Conservation (phyloP, 1,140 invertebrate genomes). For the Ephestia elutella region DNA sequence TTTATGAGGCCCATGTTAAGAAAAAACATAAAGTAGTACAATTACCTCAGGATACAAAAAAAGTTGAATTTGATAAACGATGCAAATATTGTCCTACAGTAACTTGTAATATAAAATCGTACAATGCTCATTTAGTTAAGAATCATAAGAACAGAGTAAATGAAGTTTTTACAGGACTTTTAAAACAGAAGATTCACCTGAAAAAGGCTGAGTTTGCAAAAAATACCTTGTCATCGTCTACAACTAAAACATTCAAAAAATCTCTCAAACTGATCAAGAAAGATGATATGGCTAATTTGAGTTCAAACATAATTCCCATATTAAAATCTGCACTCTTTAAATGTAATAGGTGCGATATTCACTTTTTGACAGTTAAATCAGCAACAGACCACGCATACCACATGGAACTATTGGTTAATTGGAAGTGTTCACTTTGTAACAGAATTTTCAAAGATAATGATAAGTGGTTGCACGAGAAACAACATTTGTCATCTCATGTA, state of each 20-base stretch:
- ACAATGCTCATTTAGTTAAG: conserved; percentile 37
- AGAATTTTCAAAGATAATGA: conserved; percentile 42
- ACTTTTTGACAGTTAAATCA: conserved; percentile 35
- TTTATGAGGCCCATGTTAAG: background rate
- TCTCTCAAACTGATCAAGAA: background rate
- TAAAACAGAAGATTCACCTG: background rate
- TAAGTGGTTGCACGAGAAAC: conserved; percentile 33
- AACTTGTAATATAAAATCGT: conserved; percentile 15
- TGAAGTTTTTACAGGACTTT: background rate
- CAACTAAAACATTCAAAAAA: background rate
- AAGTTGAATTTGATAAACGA: conserved; percentile 26
- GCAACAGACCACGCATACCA: conserved; percentile 41
- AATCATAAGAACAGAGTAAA: conserved; percentile 22
- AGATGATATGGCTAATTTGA: background rate
- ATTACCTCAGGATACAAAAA: conserved; percentile 11
- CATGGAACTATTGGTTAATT: conserved; percentile 35
- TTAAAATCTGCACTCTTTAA: conserved; percentile 38
- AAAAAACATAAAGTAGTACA: conserved; percentile 13
- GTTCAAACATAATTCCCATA: background rate
- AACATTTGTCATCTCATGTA: conserved; percentile 35
- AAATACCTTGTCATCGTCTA: too few relatives aligned
- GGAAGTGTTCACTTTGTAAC: conserved; percentile 43
- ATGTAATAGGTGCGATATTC: conserved; percentile 44
- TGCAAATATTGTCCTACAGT: conserved; percentile 34
- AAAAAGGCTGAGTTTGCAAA: too few relatives aligned